These are phyloP conservation scores for Zaprionus bogoriensis DNA, from an alignment of 2,888 invertebrate genomes.

Conservation along the genomic window DNA sequence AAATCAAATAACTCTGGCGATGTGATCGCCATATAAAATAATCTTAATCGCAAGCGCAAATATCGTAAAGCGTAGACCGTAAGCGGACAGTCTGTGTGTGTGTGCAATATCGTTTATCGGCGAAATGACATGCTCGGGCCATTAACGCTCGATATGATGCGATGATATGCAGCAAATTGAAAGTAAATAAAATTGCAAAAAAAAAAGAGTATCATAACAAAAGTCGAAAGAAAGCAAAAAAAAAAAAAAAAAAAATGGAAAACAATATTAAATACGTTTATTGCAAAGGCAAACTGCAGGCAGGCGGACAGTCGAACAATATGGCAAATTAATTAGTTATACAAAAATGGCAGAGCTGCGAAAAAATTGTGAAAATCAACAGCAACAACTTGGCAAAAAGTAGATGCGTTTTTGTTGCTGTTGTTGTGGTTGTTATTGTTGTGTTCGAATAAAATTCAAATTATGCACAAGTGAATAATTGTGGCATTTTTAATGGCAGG, in stretches of 20 bases:
- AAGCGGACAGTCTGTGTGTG: background rate
- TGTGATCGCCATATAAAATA: conserved; percentile 66
- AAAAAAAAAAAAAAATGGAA: conserved; percentile 9
- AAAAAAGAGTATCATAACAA: conserved; percentile 26
- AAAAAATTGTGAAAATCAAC: conserved; percentile 39
- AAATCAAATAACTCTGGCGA: conserved; percentile 64
- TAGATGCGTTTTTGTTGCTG: conserved; percentile 8
- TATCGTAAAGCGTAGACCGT: conserved; percentile 29
- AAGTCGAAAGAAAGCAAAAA: background rate
- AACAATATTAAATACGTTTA: conserved; percentile 31
- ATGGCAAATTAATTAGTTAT: conserved; percentile 75
- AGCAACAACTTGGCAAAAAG: conserved; percentile 23
- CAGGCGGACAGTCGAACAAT: conserved; percentile 47
- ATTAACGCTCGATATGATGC: conserved; percentile 61
- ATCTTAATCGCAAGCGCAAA: conserved; percentile 54
- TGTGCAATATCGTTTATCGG: background rate
- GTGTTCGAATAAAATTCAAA: conserved; percentile 71
- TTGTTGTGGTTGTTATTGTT: conserved; percentile 21
- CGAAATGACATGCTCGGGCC: conserved; percentile 53
- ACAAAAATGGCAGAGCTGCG: conserved; percentile 59
- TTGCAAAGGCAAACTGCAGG: conserved; percentile 57
- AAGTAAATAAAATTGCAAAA: conserved; percentile 63
- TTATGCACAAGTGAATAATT: conserved; percentile 75
- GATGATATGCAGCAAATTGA: conserved; percentile 68
- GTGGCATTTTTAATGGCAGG: conserved; percentile 61